Base-by-base conservation (phyloP, 2,888 invertebrate genomes). In the Caenorhabditis imperialis region DNA sequence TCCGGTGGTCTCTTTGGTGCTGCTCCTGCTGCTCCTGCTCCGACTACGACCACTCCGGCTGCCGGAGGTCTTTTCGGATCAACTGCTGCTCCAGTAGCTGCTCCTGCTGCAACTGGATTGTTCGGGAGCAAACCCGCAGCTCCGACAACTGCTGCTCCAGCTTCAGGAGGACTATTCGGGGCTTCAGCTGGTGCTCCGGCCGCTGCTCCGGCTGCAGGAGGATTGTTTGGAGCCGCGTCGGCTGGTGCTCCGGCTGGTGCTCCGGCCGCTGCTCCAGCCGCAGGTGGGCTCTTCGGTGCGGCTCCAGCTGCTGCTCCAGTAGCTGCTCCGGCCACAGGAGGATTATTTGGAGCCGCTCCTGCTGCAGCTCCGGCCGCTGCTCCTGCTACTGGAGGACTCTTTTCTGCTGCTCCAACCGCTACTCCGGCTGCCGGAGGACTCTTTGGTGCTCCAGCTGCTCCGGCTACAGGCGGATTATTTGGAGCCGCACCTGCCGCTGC, bases 121-220 rank as follows among this genome's bases (percentile, higher is more conserved):
- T 51, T 67, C 48, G 55, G 63, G 16, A 20, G 4, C n/a, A 27
- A 27, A 20, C 1, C 54, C 20, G 2, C 65, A 1, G 35, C 25
- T 16, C 16, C 70, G 7, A 1, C 70, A 23, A 7, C 61, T 3
- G 18, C 61, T 25, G 2, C 53, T 20, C 10, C 70, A 12, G 8
- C 70, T n/a, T 14, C 53, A 18, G 60, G 48, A 14, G 50, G 60
- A 8, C 22, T 65, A 1, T 55, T 65, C 23, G 48, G 71, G 33
- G 6, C 20, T 10, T n/a, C 33, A 2, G 16, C 54, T 10, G 48
- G 23, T n/a, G 22, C 40, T 2, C 0, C 51, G 3, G 10, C 38
- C 0, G 25, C 37, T 18, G 40, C 54, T 10, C 10, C 54, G 10
- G 20, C 55, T 12, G 22, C 44, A 4, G 16, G 27, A 7, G 45